These are phyloP conservation scores for Drosophila anomalata DNA, from an alignment of 2,888 invertebrate genomes.

Conservation along the genomic window DNA sequence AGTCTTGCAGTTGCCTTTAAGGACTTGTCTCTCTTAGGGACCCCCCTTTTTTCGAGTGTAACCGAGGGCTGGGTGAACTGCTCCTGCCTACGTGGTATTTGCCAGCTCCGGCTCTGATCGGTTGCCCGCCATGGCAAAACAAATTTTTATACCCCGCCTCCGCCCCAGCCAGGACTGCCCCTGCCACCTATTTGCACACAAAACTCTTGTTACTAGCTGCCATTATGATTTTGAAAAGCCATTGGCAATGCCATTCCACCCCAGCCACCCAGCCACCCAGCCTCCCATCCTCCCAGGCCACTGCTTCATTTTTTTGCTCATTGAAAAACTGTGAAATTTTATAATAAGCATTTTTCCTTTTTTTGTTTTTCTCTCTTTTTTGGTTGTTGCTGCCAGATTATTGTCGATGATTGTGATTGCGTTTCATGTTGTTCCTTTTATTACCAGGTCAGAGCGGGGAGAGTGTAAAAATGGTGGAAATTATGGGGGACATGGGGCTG, in stretches of 20 bases:
- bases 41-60: neutral
- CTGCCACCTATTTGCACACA: slow-evolving; percentile 72
- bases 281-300: neutral
- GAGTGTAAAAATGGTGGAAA: slow-evolving; percentile 7
- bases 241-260: slow-evolving; percentile 60
- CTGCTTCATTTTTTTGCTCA: slow-evolving; percentile 60
- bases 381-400: slow-evolving; percentile 74
- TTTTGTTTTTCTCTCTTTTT: slow-evolving; percentile 59
- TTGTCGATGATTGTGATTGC: slow-evolving; percentile 82
- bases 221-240: slow-evolving; percentile 83
- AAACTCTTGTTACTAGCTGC: slow-evolving; percentile 83
- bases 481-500: slow-evolving; percentile 8
- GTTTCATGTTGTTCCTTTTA: slow-evolving; percentile 78
- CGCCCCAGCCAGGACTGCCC: slow-evolving; percentile 4
- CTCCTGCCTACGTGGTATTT: slow-evolving; percentile 74
- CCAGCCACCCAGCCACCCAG: slow-evolving; percentile 16
- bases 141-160: slow-evolving; percentile 10
- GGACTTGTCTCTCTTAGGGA: neutral
- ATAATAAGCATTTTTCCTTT: slow-evolving; percentile 81
- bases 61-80: slow-evolving; percentile 2
- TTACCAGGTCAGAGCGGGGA: slow-evolving; percentile 53
- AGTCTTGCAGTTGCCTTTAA: too few species aligned
- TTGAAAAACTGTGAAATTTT: slow-evolving; percentile 82
- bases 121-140: slow-evolving; percentile 37
- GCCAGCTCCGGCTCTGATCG: slow-evolving; percentile 66